A percentile compares a stretch with the other conserved stretches of the same genome.
phyloP scores from a whole-genome alignment of 2,113 vertebrate genomes.

The Amblyornis subalaris region DNA sequence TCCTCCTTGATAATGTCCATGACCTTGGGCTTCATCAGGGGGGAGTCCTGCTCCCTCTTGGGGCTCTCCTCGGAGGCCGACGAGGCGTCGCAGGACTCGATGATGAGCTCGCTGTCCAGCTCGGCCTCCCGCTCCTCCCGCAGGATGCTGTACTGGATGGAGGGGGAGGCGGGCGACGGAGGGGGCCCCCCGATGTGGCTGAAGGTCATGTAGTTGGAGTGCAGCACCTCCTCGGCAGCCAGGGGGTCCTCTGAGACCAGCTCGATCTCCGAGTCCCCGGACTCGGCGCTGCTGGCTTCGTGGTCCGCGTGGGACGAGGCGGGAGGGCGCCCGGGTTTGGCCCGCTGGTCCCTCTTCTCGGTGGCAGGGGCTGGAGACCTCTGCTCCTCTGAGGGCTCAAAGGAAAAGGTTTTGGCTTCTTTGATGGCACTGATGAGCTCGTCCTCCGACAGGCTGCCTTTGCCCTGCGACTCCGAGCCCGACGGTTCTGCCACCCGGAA shows the following conservation, averaged over 20 bases:
- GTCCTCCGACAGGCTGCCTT: conserved; percentile 74
- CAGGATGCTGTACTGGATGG: conserved; percentile 91
- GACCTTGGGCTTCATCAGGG: conserved; percentile 73
- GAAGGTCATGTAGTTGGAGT: conserved; percentile 80
- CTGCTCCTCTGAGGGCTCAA: conserved; percentile 56
- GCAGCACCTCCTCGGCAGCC: conserved; percentile 73
- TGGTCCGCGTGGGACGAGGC: conserved; percentile 68
- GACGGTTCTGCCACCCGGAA: conserved; percentile 68
- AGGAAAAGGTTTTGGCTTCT: conserved; percentile 71
- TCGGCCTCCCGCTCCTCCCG: conserved; percentile 94
- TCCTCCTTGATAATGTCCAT: conserved; percentile 77
- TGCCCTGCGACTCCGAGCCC: conserved; percentile 73
- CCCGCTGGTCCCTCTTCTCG: conserved; percentile 20
- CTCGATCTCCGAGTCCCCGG: conserved; percentile 94
- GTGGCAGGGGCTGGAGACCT: background rate
- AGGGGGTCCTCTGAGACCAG: conserved; percentile 89
- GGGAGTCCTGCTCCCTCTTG: conserved; percentile 89
- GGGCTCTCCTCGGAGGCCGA: conserved; percentile 95
- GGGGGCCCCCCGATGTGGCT: conserved; percentile 81
- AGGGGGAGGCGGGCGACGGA: conserved; percentile 77
- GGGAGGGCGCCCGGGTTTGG: conserved; percentile 18
- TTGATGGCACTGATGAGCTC: conserved; percentile 74
- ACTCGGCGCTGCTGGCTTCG: conserved; percentile 88
- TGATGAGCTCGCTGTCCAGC: conserved; percentile 96
- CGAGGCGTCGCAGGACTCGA: conserved; percentile 85